Evolutionary conservation across 92 coral and sea anemone genomes (phyloP), one percentile per base, ranked within the genome.

Genomic region (Micromussa lordhowensis): DNA sequence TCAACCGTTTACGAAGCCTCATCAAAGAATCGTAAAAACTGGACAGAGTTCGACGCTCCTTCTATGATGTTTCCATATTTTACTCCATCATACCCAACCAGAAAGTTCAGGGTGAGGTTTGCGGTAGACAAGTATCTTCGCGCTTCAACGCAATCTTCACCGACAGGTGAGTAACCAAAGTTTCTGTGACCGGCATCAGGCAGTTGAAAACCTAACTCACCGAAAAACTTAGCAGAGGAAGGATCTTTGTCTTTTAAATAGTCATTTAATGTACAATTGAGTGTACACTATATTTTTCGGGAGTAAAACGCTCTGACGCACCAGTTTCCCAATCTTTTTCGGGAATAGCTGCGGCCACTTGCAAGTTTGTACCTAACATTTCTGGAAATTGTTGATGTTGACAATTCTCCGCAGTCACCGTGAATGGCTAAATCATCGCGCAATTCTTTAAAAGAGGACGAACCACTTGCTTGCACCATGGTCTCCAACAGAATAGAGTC

Each of bases 111-210:
- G n/a, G n/a, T n/a, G n/a, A n/a, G n/a, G n/a, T n/a, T n/a, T n/a
- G n/a, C n/a, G n/a, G n/a, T n/a, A n/a, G n/a, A n/a, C n/a, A n/a
- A n/a, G n/a, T 89, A 83, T 75, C 83, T 73, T 75, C 86, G 85
- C 59, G 54, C 87, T 59, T 90, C 91, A 4, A 90, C 86, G 66
- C 95, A 93, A 76, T 59, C 88, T 82, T 93, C 94, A 48, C 92
- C 92, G 63, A 93, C 89, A 30, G 94, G 92, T 54, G 94, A 93
- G 85, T 53, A 88, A 66, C 96, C 92, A 64, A 53, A 91, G 82
- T 83, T 93, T 91, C 92, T 91, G 72, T 87, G 96, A 32, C 94
- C 92, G 28, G 90, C 74, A 78, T 87, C 96, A 69, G 94, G 92
- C 55, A 91, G 84, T 76, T 93, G 92, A 79, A 93, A 93, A 38